Evolutionary conservation across 1,140 invertebrate genomes (phyloP).

Genomic region (Colletes latitarsis): DNA sequence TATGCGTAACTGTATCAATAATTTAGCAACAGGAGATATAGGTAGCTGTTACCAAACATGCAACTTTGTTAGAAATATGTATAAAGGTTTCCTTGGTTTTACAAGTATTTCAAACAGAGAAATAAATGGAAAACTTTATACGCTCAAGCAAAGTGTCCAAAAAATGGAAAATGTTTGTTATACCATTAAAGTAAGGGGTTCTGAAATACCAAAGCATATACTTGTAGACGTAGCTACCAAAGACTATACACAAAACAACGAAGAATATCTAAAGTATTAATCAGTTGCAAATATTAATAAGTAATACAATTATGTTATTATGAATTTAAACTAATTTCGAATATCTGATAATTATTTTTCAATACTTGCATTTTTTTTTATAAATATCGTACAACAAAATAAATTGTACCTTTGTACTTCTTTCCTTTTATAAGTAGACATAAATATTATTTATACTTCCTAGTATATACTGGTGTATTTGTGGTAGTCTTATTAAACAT

Average conservation of each 20-base stretch:
- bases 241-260: slow-evolving; percentile 79
- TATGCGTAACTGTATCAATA: slow-evolving; percentile 94
- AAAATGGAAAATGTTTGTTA: slow-evolving; percentile 95
- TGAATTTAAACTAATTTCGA: not conserved
- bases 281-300: too few species aligned
- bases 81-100: slow-evolving; percentile 86
- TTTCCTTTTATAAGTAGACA: not conserved
- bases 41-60: slow-evolving; percentile 88
- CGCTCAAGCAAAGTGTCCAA: slow-evolving; percentile 86
- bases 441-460: not conserved
- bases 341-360: not conserved
- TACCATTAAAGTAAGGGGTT: slow-evolving; percentile 89
- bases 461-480: not conserved
- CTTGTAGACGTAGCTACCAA: slow-evolving; percentile 82
- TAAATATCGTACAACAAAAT: not conserved
- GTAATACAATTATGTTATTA: too few species aligned
- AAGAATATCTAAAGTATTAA: slow-evolving; percentile 71
- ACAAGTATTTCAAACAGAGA: slow-evolving; percentile 83
- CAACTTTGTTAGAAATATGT: slow-evolving; percentile 87
- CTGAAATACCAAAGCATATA: slow-evolving; percentile 88
- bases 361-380: not conserved
- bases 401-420: not conserved
- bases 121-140: slow-evolving; percentile 86
- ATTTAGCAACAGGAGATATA: slow-evolving; percentile 89
- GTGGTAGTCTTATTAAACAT: too few species aligned